These are phyloP conservation scores for Anas flavirostris DNA, from an alignment of 2,797 vertebrate species.

Conservation along the genomic window DNA sequence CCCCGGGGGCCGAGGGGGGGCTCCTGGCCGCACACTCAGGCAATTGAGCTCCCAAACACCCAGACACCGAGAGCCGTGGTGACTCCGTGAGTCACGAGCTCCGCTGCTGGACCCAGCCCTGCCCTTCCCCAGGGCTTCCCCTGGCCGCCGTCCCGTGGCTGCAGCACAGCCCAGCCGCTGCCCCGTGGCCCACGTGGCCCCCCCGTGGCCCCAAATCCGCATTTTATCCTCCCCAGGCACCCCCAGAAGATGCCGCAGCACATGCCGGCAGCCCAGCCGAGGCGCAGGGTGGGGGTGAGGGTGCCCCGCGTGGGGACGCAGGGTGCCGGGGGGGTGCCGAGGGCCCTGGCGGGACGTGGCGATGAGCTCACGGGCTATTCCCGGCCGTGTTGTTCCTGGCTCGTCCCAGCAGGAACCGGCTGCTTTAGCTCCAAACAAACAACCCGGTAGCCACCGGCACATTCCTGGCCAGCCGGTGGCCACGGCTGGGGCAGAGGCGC, in stretches of 20 bases:
- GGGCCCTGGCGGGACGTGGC: slow-evolving; percentile 8
- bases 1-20: neutral
- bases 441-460: slow-evolving; percentile 59
- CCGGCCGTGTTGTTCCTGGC: slow-evolving; percentile 63
- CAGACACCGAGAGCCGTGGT: neutral
- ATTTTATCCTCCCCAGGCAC: neutral
- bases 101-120: neutral
- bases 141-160: neutral
- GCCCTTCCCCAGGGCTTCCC: neutral
- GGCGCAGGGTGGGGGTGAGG: neutral
- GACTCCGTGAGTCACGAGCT: slow-evolving; percentile 8
- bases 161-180: neutral
- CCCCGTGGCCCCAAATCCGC: neutral
- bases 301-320: neutral
- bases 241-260: neutral
- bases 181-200: neutral
- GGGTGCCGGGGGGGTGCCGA: neutral
- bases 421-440: slow-evolving; percentile 69
- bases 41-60: neutral
- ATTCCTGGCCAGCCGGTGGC: slow-evolving; percentile 60
- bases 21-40: neutral
- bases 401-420: slow-evolving; percentile 59
- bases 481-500: neutral
- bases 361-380: slow-evolving; percentile 70
- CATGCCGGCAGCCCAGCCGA: neutral